Evolutionary conservation across 2,113 vertebrate species (phyloP), one percentile per base, ranked within the genome.

Genomic region (Butorides virescens): DNA sequence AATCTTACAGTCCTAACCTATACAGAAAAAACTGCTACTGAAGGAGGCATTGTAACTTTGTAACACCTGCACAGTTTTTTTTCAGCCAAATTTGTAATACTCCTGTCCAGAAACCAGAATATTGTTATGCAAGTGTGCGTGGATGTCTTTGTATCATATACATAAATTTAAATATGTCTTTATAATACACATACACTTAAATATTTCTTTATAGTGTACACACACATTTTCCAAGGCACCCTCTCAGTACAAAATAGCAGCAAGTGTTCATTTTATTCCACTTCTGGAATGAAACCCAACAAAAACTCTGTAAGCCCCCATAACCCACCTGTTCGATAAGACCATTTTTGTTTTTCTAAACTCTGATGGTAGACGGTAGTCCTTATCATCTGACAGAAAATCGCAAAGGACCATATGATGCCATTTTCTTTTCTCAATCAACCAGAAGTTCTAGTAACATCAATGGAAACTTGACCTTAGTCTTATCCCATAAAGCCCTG

Each of bases 231-330:
- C 70, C 70, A 86, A 90, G 80, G 84, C 83, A 93, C 37, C 47
- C 46, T 89, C 73, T 79, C 44, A 81, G 50, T 79, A 91, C 37
- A 76, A 95, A 93, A 85, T 61, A 95, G 25, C 66, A 93, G 80
- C 53, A 91, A 94, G 5, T 58, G 46, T 79, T 91, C 19, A 44
- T 89, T 85, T 95, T 62, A 85, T 68, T 84, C 49, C 39, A 84
- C 22, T 81, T 66, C 17, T 36, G 49, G 34, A 86, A 70, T 14
- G 32, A 61, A 90, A 88, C n/a, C 21, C 15, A 37, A 44, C 6
- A 65, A 76, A 37, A 4, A 0, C 16, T 11, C 34, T 37, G 8
- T 14, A 78, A 53, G 4, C 13, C 8, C 17, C 19, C 6, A 0
- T 32, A 81, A 59, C 20, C 7, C 14, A 72, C 14, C 52, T 75